phyloP scores from a whole-genome alignment of 2,113 vertebrate genomes.

The Chaenogobius annularis region DNA sequence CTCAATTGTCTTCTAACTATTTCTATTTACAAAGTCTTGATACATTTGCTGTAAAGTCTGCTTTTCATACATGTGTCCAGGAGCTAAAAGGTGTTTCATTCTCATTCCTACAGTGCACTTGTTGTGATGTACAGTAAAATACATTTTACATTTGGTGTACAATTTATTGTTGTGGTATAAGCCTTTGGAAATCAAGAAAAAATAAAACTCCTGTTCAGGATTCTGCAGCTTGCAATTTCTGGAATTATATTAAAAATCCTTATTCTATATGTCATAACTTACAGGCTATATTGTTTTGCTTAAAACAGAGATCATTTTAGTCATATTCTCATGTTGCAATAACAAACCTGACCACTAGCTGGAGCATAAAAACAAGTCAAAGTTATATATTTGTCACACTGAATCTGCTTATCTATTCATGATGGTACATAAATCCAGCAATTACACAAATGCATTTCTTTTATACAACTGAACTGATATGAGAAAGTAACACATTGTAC shows the following conservation, averaged over 20 bases:
- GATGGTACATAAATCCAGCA: neutral
- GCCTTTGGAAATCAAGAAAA: slow-evolving; percentile 66
- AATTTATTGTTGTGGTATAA: slow-evolving; percentile 80
- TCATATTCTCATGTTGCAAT: neutral
- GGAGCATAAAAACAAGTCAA: too few species aligned
- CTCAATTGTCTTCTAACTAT: slow-evolving; percentile 78
- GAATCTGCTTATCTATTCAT: neutral
- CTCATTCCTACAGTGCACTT: slow-evolving; percentile 76
- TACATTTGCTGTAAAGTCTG: slow-evolving; percentile 83
- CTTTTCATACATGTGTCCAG: slow-evolving; percentile 81
- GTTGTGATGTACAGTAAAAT: slow-evolving; percentile 76
- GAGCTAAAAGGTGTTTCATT: slow-evolving; percentile 74
- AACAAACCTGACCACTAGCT: neutral
- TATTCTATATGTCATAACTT: too few species aligned
- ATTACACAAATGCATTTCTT: neutral
- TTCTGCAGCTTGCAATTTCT: neutral
- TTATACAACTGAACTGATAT: neutral
- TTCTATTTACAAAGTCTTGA: slow-evolving; percentile 69
- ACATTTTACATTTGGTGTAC: slow-evolving; percentile 58
- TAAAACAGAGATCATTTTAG: too few species aligned
- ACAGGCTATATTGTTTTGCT: too few species aligned
- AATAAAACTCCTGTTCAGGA: slow-evolving; percentile 75
- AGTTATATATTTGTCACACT: neutral
- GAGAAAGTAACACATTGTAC: neutral
- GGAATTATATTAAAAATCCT: neutral